Percentiles rank a stretch among this genome's conserved stretches.
These are phyloP conservation scores for Calephelis nemesis DNA, from an alignment of 1,140 invertebrate species.

Conservation along the genomic window DNA sequence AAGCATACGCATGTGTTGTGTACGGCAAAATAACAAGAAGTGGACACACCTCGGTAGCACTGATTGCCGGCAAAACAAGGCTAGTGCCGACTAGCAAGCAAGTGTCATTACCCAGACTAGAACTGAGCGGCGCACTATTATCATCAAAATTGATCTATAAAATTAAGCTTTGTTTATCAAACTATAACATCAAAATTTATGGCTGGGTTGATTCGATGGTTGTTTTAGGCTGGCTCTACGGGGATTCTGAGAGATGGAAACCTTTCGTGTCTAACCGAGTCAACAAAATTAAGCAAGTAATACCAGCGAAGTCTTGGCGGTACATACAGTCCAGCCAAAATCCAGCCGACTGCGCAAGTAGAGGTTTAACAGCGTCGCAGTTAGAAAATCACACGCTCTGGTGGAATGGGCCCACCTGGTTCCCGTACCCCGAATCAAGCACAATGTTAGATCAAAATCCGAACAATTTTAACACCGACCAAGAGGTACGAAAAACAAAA, in stretches of 20 bases:
- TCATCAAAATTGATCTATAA: conserved; percentile 35
- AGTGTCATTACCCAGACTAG: conserved; percentile 38
- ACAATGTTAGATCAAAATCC: too few relatives aligned
- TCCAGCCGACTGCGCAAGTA: conserved; percentile 57
- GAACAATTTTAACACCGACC: conserved; percentile 21
- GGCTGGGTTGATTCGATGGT: neutral
- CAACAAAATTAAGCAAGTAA: conserved; percentile 44
- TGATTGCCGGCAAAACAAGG: conserved; percentile 35
- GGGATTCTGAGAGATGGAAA: conserved; percentile 38
- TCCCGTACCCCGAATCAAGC: conserved; percentile 2
- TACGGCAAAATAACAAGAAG: conserved; percentile 40
- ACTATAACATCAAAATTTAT: neutral
- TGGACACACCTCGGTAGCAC: neutral
- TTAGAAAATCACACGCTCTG: conserved; percentile 36
- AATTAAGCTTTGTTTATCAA: neutral
- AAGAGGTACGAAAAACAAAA: conserved; percentile 22
- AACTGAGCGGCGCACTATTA: conserved; percentile 49
- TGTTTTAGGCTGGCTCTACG: neutral
- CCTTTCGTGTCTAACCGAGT: conserved; percentile 66
- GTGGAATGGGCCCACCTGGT: conserved; percentile 46
- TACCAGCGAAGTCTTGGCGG: conserved; percentile 48
- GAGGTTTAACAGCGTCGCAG: conserved; percentile 44
- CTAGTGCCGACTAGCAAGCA: conserved; percentile 26
- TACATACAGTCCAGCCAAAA: conserved; percentile 63
- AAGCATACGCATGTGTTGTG: conserved; percentile 52